Evolutionary conservation across 2,888 invertebrate genomes (phyloP).

Genomic region (Taenaris catops): DNA sequence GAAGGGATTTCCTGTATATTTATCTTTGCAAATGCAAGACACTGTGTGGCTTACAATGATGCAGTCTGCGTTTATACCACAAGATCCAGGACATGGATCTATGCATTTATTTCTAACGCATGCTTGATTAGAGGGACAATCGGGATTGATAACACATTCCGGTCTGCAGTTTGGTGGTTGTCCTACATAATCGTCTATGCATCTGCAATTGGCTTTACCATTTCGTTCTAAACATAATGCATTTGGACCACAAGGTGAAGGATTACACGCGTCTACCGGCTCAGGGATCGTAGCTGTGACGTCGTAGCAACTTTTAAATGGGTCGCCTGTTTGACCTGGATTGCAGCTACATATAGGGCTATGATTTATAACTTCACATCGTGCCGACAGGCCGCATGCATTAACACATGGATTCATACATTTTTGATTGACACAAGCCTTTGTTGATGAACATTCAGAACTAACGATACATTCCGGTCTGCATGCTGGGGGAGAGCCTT

Average conservation of each 20-base stretch:
- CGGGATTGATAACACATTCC: slow-evolving; percentile 90
- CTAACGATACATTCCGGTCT: slow-evolving; percentile 92
- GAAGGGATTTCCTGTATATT: slow-evolving; percentile 91
- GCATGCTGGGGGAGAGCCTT: slow-evolving; percentile 89
- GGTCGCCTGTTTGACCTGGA: slow-evolving; percentile 87
- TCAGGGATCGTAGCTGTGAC: slow-evolving; percentile 53
- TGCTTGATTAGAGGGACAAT: slow-evolving; percentile 87
- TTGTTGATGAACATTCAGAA: slow-evolving; percentile 89
- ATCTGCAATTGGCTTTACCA: slow-evolving; percentile 86
- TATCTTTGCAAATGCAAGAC: slow-evolving; percentile 87
- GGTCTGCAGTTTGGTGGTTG: slow-evolving; percentile 90
- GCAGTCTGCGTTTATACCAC: slow-evolving; percentile 90
- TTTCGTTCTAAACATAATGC: slow-evolving; percentile 84
- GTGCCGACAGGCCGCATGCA: slow-evolving; percentile 87
- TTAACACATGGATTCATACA: slow-evolving; percentile 92
- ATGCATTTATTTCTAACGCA: slow-evolving; percentile 90
- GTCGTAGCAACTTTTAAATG: slow-evolving; percentile 86
- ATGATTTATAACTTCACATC: slow-evolving; percentile 91
- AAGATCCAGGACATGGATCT: slow-evolving; percentile 91
- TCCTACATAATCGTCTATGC: slow-evolving; percentile 87
- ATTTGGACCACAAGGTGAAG: slow-evolving; percentile 91
- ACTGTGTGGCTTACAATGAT: slow-evolving; percentile 89
- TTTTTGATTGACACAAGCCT: slow-evolving; percentile 90
- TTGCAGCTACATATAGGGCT: slow-evolving; percentile 93
- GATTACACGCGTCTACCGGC: slow-evolving; percentile 82